A percentile compares a stretch with the other conserved stretches of the same genome.
These are phyloP conservation scores for Aspiorhynchus laticeps DNA, from an alignment of 2,113 vertebrate species.

Conservation along the genomic window DNA sequence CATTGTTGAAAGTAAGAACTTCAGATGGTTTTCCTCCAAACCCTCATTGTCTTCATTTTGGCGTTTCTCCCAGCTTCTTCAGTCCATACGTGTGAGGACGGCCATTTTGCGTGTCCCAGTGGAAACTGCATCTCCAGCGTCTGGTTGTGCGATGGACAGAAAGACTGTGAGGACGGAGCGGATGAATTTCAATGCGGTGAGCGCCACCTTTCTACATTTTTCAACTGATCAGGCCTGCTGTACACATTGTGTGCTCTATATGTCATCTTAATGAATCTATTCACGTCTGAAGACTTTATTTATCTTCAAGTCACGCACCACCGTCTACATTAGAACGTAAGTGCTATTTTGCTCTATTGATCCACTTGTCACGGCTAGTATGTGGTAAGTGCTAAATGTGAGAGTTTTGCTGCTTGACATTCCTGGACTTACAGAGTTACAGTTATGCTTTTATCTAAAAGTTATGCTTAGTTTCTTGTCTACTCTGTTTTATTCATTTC, in stretches of 20 bases:
- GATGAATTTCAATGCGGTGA: conserved; percentile 88
- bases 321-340: background rate
- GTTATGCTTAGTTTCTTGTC: background rate
- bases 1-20: background rate
- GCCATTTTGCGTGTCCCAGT: conserved; percentile 87
- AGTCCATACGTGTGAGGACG: conserved; percentile 84
- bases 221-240: background rate
- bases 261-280: conserved; percentile 15
- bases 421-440: background rate
- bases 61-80: conserved; percentile 72
- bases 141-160: conserved; percentile 89
- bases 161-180: conserved; percentile 86
- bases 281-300: conserved; percentile 4
- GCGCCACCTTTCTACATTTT: conserved; percentile 25
- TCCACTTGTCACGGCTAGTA: background rate
- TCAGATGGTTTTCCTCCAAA: background rate
- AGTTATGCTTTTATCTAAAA: background rate
- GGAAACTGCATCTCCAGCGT: conserved; percentile 87
- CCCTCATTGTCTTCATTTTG: background rate
- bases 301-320: background rate
- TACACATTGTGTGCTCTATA: background rate
- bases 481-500: background rate
- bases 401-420: conserved; percentile 13
- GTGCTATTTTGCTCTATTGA: conserved; percentile 8
- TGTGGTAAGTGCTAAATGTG: background rate